Conservation (phyloP, 2,888 invertebrate species). For the Leptinotarsa rubiginosa region DNA sequence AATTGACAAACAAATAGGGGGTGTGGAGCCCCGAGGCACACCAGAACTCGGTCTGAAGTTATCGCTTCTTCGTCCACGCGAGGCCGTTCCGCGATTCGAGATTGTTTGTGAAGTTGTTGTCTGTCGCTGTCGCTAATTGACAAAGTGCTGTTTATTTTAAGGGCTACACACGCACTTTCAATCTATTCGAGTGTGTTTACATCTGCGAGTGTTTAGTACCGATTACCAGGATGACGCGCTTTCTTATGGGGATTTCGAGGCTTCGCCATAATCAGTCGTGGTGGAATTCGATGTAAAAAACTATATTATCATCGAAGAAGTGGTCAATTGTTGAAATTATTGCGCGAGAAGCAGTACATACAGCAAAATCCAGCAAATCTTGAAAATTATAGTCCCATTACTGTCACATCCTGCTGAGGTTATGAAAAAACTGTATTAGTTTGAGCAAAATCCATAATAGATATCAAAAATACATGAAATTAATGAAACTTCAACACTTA, state of each 20-base stretch:
- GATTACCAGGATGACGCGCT: constrained; percentile 19
- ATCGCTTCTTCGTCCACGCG: not conserved
- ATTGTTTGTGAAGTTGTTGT: constrained; percentile 53
- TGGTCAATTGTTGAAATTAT: too few species aligned
- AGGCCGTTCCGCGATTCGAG: constrained; percentile 26
- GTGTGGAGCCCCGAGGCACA: constrained; percentile 1
- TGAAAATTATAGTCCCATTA: too few species aligned
- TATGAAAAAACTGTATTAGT: too few species aligned
- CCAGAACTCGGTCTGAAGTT: constrained; percentile 5
- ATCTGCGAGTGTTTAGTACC: constrained; percentile 56
- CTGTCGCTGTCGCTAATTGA: constrained; percentile 62
- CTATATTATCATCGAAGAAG: not conserved
- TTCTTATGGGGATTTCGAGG: not conserved
- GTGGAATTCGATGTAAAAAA: not conserved
- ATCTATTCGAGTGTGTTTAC: constrained; percentile 65
- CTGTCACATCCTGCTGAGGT: too few species aligned
- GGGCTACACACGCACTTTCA: constrained; percentile 65
- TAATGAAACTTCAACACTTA: too few species aligned
- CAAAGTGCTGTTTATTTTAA: constrained; percentile 65
- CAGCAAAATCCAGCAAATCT: too few species aligned
- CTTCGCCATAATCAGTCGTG: not conserved
- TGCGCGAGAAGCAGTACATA: too few species aligned
- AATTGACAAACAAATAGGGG: constrained; percentile 21
- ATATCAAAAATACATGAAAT: too few species aligned
- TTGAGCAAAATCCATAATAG: too few species aligned